A percentile compares a stretch with the other conserved stretches of the same genome.
phyloP scores from a whole-genome alignment of 2,113 vertebrate species.

The Rattus rattus region DNA sequence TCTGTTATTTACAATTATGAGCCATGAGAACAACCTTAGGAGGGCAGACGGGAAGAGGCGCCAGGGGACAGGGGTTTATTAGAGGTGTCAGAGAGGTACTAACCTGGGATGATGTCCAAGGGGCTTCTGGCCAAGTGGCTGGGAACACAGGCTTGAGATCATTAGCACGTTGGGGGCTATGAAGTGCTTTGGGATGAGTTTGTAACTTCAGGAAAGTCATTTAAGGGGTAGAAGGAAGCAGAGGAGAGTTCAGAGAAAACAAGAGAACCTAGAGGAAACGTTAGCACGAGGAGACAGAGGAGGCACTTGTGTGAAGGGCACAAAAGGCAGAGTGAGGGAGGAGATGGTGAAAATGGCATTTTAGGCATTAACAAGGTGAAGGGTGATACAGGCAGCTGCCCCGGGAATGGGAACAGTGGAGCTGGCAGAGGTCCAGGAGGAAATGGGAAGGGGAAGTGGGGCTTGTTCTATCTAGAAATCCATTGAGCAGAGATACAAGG shows the following conservation, averaged over 20 bases:
- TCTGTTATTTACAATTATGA: slow-evolving; percentile 12
- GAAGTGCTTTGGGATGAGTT: background rate
- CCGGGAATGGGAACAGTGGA: accelerated
- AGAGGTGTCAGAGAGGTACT: background rate
- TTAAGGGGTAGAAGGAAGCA: background rate
- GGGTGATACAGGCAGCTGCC: too few relatives aligned
- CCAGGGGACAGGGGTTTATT: background rate
- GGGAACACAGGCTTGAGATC: background rate
- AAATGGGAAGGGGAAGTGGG: accelerated
- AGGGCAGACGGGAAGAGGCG: background rate
- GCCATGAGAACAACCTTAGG: background rate
- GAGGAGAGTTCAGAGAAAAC: background rate
- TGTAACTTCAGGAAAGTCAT: background rate
- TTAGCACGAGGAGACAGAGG: background rate
- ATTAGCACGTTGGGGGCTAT: background rate
- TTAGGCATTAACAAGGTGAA: background rate
- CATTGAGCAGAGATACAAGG: background rate
- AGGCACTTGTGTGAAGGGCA: background rate
- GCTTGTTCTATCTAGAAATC: background rate
- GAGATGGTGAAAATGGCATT: too few relatives aligned
- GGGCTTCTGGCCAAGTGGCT: background rate
- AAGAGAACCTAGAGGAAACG: background rate
- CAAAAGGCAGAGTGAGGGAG: background rate
- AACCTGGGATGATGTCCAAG: background rate
- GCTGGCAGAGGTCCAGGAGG: background rate